Conservation (phyloP, 2,797 vertebrate genomes). For the Neopelma chrysocephalum region DNA sequence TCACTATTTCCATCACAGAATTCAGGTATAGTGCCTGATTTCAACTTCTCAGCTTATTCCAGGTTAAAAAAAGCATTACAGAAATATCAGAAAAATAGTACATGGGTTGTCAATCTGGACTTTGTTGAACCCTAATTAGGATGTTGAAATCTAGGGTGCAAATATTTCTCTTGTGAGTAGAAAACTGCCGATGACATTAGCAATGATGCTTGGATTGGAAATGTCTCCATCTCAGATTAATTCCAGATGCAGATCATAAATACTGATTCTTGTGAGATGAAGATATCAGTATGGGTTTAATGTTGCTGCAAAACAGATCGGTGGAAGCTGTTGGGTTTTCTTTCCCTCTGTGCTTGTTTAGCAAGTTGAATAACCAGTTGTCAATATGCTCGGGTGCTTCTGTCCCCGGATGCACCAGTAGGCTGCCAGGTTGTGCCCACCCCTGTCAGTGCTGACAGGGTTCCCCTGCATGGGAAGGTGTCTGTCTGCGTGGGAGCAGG, state of each 20-base stretch:
- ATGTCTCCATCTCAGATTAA: constrained; percentile 39
- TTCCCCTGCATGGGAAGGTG: not conserved
- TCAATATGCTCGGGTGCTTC: not conserved
- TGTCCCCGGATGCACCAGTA: fast-evolving
- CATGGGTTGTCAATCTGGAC: not conserved
- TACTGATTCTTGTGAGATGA: constrained; percentile 31
- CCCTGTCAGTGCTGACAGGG: fast-evolving
- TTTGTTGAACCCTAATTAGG: not conserved
- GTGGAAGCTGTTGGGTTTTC: not conserved
- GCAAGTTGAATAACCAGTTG: not conserved
- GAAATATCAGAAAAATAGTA: not conserved
- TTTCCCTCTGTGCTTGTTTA: not conserved
- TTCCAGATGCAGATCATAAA: constrained; percentile 52
- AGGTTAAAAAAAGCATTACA: not conserved
- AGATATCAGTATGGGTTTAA: not conserved
- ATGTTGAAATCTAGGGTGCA: not conserved
- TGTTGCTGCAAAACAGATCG: not conserved
- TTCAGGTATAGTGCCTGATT: not conserved
- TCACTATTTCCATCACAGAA: not conserved
- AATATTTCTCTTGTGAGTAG: not conserved
- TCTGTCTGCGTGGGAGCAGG: not conserved
- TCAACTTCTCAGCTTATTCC: not conserved
- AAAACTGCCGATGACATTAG: not conserved
- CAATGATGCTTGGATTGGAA: constrained; percentile 21
- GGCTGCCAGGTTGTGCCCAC: fast-evolving